phyloP scores from a whole-genome alignment of 1,140 invertebrate species.

The Ceratosolen fusciceps region DNA sequence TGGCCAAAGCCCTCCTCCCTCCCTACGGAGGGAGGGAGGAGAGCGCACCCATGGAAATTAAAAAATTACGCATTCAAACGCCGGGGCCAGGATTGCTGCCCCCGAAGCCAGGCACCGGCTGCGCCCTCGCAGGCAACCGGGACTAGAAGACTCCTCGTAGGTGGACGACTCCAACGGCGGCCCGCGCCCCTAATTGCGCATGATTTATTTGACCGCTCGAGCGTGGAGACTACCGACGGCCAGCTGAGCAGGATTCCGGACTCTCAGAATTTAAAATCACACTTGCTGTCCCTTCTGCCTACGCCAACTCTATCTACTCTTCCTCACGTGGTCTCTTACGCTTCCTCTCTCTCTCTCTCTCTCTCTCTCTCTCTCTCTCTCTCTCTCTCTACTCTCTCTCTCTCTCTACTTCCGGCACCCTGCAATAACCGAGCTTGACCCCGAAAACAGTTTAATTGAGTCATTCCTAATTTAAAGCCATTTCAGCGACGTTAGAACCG shows the following conservation, averaged over 20 bases:
- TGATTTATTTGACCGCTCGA: neutral
- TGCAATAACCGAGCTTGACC: no score
- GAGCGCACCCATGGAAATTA: constrained; percentile 28
- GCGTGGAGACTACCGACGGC: neutral
- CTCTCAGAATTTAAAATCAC: neutral
- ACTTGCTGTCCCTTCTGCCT: neutral
- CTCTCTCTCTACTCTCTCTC: no score
- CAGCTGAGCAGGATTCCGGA: neutral
- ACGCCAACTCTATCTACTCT: no score
- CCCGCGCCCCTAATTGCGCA: neutral
- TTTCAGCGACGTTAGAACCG: no score
- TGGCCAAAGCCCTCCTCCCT: constrained; percentile 35
- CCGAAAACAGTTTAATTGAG: no score
- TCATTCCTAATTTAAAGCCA: no score
- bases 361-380: no score
- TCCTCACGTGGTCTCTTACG: no score
- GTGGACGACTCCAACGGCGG: neutral
- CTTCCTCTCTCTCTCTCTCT: no score
- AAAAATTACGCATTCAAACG: constrained; percentile 46
- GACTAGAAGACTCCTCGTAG: neutral
- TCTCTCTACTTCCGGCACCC: no score
- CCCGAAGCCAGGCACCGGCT: neutral
- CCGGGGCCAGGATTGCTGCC: constrained; percentile 5
- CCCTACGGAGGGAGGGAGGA: no score
- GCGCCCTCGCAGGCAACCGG: neutral